Base-by-base conservation (phyloP, 2,888 invertebrate genomes). In the Drosophila fungiperda region DNA sequence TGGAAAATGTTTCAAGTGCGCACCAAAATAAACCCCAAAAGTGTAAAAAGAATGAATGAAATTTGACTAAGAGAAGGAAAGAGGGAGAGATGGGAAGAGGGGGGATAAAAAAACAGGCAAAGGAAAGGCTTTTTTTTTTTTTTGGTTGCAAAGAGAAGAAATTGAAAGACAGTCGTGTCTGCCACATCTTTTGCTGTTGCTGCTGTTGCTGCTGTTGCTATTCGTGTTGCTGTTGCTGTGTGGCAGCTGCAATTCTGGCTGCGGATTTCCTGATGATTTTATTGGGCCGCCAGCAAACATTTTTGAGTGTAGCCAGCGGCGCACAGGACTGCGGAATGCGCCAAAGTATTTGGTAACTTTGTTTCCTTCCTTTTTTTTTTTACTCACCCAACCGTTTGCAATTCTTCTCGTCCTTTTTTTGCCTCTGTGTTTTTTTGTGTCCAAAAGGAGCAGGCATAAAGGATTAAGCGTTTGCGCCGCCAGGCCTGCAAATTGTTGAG, bases 251-350 rank as follows among this genome's bases (percentile, higher is more conserved):
- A 80, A 74, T 78, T 78, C 81, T 71, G 85, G 85, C 87, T 89
- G 76, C 88, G 90, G 85, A 89, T 85, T 84, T 89, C 83, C 90
- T 86, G 86, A 86, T 90, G 90, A 86, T 86, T 86, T 90, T 90
- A 90, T 86, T 86, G 89, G 89, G 88, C 90, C 76, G 80, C 80
- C 83, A 83, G 86, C 90, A 86, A 89, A 81, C 90, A 83, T 90
- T 89, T 87, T 87, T 90, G 89, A 87, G 90, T 90, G 88, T 84
- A 84, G 90, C 87, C 90, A 76, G 70, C 76, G 84, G 90, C 87
- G 69, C 59, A 67, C 83, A 82, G 65, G 86, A 90, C 85, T 89
- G 82, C 88, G 85, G 85, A 85, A 85, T 85, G 80, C 83, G 86
- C 77, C 83, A 88, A 85, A 85, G 88, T 85, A 90, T 85, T 85